phyloP scores from a whole-genome alignment of 2,113 vertebrate genomes.

The Aegotheles bennettii region DNA sequence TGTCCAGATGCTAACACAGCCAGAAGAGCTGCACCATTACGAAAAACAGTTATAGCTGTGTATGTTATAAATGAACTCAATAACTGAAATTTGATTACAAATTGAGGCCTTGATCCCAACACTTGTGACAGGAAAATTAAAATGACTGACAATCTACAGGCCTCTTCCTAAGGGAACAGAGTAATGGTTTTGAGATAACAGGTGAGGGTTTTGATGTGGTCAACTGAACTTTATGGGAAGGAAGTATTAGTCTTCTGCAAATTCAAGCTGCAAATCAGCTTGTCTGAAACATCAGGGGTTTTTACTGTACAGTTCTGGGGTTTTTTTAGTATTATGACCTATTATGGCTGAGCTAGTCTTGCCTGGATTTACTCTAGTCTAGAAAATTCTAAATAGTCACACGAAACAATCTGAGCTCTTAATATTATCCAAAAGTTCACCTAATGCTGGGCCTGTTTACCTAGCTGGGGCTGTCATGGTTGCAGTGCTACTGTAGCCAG shows the following conservation, averaged over 20 bases:
- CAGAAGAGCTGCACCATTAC: not conserved
- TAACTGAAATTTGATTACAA: not conserved
- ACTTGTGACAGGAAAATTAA: not conserved
- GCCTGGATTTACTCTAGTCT: not conserved
- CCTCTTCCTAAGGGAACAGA: not conserved
- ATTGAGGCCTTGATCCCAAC: not conserved
- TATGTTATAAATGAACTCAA: not conserved
- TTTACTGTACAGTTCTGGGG: not conserved
- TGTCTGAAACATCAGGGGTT: not conserved
- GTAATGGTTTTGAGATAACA: not conserved
- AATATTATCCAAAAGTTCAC: not conserved
- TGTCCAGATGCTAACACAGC: not conserved
- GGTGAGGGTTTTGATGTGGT: not conserved
- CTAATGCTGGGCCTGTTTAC: not conserved
- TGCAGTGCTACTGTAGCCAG: not conserved
- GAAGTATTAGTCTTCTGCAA: not conserved
- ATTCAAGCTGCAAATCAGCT: not conserved
- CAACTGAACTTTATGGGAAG: not conserved
- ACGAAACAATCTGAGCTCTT: fast-evolving
- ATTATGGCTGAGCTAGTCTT: not conserved
- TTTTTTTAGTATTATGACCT: not conserved
- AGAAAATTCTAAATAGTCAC: not conserved
- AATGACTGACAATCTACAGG: not conserved
- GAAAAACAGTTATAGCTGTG: not conserved
- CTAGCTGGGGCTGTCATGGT: fast-evolving